Percentiles rank a stretch among this genome's conserved stretches.
phyloP scores from a whole-genome alignment of 2,888 invertebrate species.

The Ptycholaimellus sp. region DNA sequence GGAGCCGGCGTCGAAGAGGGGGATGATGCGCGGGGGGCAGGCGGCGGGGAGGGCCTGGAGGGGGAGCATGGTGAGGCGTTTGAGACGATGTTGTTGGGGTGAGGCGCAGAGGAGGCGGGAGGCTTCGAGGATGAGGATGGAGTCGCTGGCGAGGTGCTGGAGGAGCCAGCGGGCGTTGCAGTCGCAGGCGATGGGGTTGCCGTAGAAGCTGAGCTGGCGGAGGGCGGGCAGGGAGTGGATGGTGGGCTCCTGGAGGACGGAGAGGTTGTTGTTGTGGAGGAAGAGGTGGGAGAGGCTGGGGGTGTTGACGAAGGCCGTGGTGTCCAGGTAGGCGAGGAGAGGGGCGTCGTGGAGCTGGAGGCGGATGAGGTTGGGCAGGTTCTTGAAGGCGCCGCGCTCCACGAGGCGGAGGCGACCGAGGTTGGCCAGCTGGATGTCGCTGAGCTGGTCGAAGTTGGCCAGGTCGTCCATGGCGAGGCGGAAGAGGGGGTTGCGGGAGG shows the following conservation, averaged over 20 bases:
- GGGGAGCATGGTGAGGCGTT: slow-evolving; percentile 15
- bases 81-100: slow-evolving; percentile 16
- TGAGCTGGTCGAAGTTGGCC: slow-evolving; percentile 16
- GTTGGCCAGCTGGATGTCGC: slow-evolving; percentile 24
- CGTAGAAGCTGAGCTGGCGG: slow-evolving; percentile 24
- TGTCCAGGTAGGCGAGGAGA: slow-evolving; percentile 27
- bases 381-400: slow-evolving; percentile 27
- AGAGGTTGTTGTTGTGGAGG: slow-evolving; percentile 28
- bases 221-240: slow-evolving; percentile 19
- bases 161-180: slow-evolving; percentile 27
- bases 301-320: slow-evolving; percentile 26
- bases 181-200: slow-evolving; percentile 31
- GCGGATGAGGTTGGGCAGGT: slow-evolving; percentile 23
- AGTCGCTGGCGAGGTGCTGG: slow-evolving; percentile 7
- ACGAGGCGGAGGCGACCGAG: slow-evolving; percentile 26
- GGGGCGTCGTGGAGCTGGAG: slow-evolving; percentile 28
- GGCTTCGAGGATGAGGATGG: slow-evolving; percentile 11
- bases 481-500: slow-evolving; percentile 15
- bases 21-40: slow-evolving; percentile 14
- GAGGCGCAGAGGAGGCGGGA: slow-evolving; percentile 24
- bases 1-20: slow-evolving; percentile 17
- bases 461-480: slow-evolving; percentile 15
- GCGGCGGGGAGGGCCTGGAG: slow-evolving; percentile 12
- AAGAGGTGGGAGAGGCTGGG: slow-evolving; percentile 24
- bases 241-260: slow-evolving; percentile 23